These are phyloP conservation scores for Natrix natrix DNA, from an alignment of 2,797 vertebrate genomes.

Conservation along the genomic window DNA sequence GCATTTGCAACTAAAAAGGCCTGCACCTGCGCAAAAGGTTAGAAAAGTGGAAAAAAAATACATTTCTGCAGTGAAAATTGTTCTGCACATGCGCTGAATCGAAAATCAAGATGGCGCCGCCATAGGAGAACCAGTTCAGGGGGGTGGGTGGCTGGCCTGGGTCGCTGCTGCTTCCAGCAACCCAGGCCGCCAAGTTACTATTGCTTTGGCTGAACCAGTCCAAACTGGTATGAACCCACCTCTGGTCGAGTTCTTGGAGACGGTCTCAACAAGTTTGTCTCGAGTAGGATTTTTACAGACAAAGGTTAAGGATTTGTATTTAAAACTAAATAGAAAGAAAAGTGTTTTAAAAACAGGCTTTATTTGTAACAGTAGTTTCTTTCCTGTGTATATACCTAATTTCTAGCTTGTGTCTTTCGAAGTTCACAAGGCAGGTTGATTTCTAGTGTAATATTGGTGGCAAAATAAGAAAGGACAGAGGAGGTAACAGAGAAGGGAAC, in stretches of 20 bases:
- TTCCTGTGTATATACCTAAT: conserved; percentile 40
- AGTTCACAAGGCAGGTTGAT: conserved; percentile 58
- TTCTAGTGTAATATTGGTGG: conserved; percentile 65
- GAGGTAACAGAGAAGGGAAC: conserved; percentile 66
- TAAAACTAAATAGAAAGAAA: conserved; percentile 78
- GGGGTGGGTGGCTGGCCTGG: too few species aligned
- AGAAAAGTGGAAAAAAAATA: too few species aligned
- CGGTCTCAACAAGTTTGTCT: neutral
- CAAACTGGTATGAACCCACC: too few species aligned
- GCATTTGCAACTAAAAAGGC: too few species aligned
- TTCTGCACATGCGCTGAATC: too few species aligned
- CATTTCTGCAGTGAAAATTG: too few species aligned
- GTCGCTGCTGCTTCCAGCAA: too few species aligned
- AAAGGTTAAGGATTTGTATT: conserved; percentile 82
- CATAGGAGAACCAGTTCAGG: too few species aligned
- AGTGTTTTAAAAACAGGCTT: conserved; percentile 69
- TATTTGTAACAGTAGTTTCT: conserved; percentile 77
- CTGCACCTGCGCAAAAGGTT: too few species aligned
- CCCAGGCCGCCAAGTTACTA: too few species aligned
- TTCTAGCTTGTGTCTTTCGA: conserved; percentile 60
- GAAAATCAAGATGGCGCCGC: too few species aligned
- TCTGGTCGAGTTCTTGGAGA: neutral
- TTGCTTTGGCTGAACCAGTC: too few species aligned
- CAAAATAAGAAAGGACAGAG: conserved; percentile 67
- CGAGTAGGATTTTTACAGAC: conserved; percentile 78